A percentile compares a stretch with the other conserved stretches of the same genome.
These are phyloP conservation scores for Tor tambroides DNA, from an alignment of 2,113 vertebrate species.

Conservation along the genomic window DNA sequence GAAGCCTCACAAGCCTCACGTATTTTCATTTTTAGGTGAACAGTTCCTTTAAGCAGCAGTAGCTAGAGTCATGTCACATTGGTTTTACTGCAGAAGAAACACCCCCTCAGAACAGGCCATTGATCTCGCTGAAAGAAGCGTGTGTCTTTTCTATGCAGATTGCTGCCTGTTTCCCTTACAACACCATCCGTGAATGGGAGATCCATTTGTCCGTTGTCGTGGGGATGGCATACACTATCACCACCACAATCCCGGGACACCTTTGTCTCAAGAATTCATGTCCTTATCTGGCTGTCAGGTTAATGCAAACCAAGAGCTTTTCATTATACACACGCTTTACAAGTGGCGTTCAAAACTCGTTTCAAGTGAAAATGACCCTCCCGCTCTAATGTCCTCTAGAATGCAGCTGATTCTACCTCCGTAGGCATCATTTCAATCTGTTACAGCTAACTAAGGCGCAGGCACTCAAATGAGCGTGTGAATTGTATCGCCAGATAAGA, in stretches of 20 bases:
- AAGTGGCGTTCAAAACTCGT: conserved; percentile 10
- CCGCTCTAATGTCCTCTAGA: conserved; percentile 28
- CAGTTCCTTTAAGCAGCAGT: background rate
- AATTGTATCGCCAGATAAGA: conserved; percentile 12
- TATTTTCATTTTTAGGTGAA: conserved; percentile 42
- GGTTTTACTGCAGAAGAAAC: background rate
- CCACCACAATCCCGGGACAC: conserved; percentile 15
- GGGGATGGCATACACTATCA: conserved; percentile 47
- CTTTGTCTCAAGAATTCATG: conserved; percentile 26
- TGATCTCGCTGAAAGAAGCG: conserved; percentile 43
- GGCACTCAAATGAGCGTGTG: background rate
- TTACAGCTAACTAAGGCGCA: conserved; percentile 17
- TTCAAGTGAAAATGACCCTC: conserved; percentile 30
- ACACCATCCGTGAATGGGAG: conserved; percentile 38
- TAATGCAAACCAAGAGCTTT: conserved; percentile 27
- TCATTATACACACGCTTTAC: conserved; percentile 24
- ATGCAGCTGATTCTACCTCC: background rate
- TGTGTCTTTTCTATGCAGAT: conserved; percentile 68
- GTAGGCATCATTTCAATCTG: conserved; percentile 8
- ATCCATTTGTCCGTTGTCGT: conserved; percentile 40
- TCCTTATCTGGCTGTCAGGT: conserved; percentile 31
- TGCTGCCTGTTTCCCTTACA: conserved; percentile 37
- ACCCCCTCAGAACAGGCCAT: conserved; percentile 1
- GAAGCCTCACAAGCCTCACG: background rate
- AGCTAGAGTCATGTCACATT: background rate